Evolutionary conservation across 2,113 vertebrate species (phyloP).

Genomic region (Grammomys dolichurus): DNA sequence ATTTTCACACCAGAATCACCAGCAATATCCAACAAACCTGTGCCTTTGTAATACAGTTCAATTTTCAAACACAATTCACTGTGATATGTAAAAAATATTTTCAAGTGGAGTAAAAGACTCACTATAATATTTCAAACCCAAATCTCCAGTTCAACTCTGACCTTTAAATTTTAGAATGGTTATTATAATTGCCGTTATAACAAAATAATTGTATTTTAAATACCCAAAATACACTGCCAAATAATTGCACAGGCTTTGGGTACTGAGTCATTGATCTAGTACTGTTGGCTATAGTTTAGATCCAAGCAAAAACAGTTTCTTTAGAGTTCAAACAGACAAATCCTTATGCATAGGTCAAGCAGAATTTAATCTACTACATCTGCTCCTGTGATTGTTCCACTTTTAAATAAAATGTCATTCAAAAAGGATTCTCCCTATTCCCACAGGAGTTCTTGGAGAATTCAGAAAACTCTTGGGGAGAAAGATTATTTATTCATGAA

Average conservation of each 20-base stretch:
- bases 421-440: slow-evolving; percentile 56
- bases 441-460: slow-evolving; percentile 62
- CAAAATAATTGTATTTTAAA: slow-evolving; percentile 24
- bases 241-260: slow-evolving; percentile 47
- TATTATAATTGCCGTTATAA: slow-evolving; percentile 25
- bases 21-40: background rate
- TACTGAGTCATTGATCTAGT: slow-evolving; percentile 9
- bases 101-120: background rate
- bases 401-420: slow-evolving; percentile 75
- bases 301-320: slow-evolving; percentile 65
- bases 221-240: slow-evolving; percentile 9
- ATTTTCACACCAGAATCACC: background rate
- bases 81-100: slow-evolving; percentile 39
- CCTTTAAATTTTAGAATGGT: background rate
- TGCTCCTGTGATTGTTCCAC: slow-evolving; percentile 58
- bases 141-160: background rate
- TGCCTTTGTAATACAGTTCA: slow-evolving; percentile 9
- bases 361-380: slow-evolving; percentile 60
- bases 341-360: slow-evolving; percentile 61
- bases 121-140: slow-evolving; percentile 9
- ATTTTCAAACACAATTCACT: slow-evolving; percentile 32
- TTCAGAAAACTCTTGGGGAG: slow-evolving; percentile 67
- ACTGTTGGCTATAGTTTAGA: slow-evolving; percentile 44
- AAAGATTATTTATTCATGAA: slow-evolving; percentile 79
- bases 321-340: slow-evolving; percentile 64